Conservation (phyloP, 2,797 vertebrate genomes). For the Malacoraja senta region DNA sequence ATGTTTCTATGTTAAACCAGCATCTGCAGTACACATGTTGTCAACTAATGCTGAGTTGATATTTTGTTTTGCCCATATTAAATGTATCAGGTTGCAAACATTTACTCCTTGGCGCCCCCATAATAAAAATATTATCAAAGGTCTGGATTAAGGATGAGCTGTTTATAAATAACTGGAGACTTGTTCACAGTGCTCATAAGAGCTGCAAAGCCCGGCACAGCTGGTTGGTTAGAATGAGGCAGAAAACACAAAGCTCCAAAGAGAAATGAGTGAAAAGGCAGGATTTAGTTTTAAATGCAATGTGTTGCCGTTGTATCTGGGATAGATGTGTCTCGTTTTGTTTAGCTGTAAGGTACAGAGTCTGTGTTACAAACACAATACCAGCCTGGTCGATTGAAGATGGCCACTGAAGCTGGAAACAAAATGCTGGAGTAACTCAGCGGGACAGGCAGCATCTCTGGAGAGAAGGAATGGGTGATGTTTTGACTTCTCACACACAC, state of each 20-base stretch:
- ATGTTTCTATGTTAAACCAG: no score
- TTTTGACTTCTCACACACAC: no score
- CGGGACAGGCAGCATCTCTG: no score
- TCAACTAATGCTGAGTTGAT: background rate
- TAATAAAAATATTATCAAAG: conserved; percentile 15
- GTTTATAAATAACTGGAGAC: conserved; percentile 8
- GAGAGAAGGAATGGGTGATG: no score
- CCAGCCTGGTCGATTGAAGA: no score
- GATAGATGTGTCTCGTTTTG: no score
- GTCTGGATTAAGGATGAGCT: conserved; percentile 7
- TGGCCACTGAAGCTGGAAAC: no score
- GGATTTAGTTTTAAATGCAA: background rate
- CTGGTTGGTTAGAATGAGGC: background rate
- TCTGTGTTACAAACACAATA: no score
- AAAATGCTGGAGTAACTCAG: no score
- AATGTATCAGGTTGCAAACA: background rate
- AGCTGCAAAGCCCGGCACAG: background rate
- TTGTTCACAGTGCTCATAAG: background rate
- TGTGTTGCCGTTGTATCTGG: background rate
- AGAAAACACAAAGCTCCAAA: background rate
- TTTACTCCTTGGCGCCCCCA: background rate
- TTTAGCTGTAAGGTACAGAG: no score
- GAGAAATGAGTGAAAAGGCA: background rate
- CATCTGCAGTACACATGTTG: no score
- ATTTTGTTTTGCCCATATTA: background rate